phyloP scores from a whole-genome alignment of 2,797 vertebrate genomes.

The Gallirallus australis region DNA sequence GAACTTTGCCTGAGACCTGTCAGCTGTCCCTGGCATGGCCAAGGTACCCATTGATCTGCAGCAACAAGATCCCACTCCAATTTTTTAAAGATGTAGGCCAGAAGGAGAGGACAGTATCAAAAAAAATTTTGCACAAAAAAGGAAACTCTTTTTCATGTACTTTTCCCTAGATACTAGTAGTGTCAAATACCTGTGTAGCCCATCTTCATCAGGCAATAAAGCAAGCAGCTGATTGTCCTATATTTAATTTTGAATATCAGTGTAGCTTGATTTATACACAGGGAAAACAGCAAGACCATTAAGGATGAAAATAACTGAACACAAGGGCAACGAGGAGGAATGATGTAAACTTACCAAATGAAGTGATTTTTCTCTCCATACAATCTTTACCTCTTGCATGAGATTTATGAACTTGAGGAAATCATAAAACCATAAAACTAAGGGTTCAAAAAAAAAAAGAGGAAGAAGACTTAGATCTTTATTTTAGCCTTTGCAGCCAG shows the following conservation, averaged over 20 bases:
- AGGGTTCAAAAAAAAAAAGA: conserved; percentile 25
- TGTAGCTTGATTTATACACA: conserved; percentile 27
- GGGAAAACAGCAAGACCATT: neutral
- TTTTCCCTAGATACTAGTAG: neutral
- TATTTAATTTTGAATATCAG: neutral
- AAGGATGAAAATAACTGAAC: conserved; percentile 54
- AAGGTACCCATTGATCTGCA: neutral
- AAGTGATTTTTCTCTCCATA: conserved; percentile 43
- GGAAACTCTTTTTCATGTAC: neutral
- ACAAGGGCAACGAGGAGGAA: neutral
- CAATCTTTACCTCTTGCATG: neutral
- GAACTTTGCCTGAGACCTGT: neutral
- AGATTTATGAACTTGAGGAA: conserved; percentile 53
- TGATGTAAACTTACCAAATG: conserved; percentile 16
- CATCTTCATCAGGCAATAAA: neutral
- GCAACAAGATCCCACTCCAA: neutral
- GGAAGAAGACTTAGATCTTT: neutral
- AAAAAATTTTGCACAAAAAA: neutral
- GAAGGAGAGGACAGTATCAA: neutral
- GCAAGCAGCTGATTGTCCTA: neutral
- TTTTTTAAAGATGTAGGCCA: neutral
- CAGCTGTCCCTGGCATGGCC: neutral
- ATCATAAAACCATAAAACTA: conserved; percentile 53
- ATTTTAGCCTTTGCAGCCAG: neutral
- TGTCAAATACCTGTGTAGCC: neutral